Base-by-base conservation (phyloP, 2,888 invertebrate genomes). In the Dioctria rufipes region DNA sequence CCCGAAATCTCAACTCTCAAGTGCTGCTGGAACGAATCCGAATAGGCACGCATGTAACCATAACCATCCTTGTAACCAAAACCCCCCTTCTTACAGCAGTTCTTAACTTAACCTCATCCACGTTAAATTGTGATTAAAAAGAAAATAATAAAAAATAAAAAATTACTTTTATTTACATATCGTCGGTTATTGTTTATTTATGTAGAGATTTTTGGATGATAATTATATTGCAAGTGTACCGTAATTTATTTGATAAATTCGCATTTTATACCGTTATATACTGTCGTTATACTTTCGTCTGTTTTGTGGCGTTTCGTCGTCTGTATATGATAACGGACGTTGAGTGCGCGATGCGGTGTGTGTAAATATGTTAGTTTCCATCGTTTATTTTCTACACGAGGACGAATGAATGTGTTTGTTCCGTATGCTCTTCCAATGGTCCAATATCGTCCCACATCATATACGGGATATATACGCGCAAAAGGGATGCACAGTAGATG, bases 101-200 rank as follows among this genome's bases (percentile, higher is more conserved):
- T 25, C 25, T 43, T 46, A 9, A 46, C 46, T 46, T n/a, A 8
- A 60, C 60, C 60, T 60, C 60, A 71, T 71, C 71, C 51, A 71
- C 71, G 71, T 71, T 51, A 71, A 71, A 71, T 54, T 71, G 71
- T 54, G 71, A 71, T 71, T 71, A 51, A 71, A 71, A 71, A 67
- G 43, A 13, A 46, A 69, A n/a, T n/a, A n/a, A n/a, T n/a, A n/a
- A n/a, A n/a, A n/a, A n/a, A n/a, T n/a, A 37, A 69, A 49, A 25
- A 69, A 25, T 25, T 46, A 6, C 8, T 46, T 46, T 46, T 46
- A 6, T 46, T 8, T 46, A 5, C 8, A 8, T 46, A 46, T 46
- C 46, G 46, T 46, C 8, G 46, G 46, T 5, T 25, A 25, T 25
- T 67, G 25, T 46, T 67, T 67, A 46, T 67, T 67, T 67, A 25